Evolutionary conservation across 1,140 invertebrate genomes (phyloP).

Genomic region (Wiebesia pumilae): DNA sequence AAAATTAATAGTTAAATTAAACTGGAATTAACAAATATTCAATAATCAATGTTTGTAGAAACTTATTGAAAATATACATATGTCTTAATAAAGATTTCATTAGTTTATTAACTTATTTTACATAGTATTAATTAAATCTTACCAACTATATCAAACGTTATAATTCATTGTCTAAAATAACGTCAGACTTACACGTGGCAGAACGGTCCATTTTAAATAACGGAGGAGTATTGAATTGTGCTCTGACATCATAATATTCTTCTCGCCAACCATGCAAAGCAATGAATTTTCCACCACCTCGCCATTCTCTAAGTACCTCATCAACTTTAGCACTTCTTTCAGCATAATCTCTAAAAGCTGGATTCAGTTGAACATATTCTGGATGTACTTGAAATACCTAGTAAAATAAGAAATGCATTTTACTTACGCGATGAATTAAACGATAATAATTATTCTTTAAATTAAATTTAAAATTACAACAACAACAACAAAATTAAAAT

Average conservation of each 20-base stretch:
- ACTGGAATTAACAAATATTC: too few relatives aligned
- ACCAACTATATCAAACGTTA: constrained; percentile 5
- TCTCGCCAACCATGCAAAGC: constrained; percentile 92
- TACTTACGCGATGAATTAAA: neutral
- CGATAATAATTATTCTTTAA: too few relatives aligned
- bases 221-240: constrained; percentile 81
- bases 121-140: too few relatives aligned
- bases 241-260: constrained; percentile 92
- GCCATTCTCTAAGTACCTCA: constrained; percentile 84
- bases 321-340: constrained; percentile 87
- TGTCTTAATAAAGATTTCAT: too few relatives aligned
- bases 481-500: too few relatives aligned
- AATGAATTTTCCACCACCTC: constrained; percentile 78
- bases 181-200: constrained; percentile 83
- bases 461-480: too few relatives aligned
- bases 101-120: too few relatives aligned
- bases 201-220: constrained; percentile 93
- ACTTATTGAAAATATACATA: too few relatives aligned
- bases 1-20: too few relatives aligned
- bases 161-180: neutral
- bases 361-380: constrained; percentile 87
- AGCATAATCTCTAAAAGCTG: constrained; percentile 87
- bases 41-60: too few relatives aligned
- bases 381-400: constrained; percentile 83
- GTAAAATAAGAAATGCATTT: constrained; percentile 41